Percentiles rank a stretch among this genome's conserved stretches.
phyloP scores from a whole-genome alignment of 2,888 invertebrate species.

The Drosophila mulleri region DNA sequence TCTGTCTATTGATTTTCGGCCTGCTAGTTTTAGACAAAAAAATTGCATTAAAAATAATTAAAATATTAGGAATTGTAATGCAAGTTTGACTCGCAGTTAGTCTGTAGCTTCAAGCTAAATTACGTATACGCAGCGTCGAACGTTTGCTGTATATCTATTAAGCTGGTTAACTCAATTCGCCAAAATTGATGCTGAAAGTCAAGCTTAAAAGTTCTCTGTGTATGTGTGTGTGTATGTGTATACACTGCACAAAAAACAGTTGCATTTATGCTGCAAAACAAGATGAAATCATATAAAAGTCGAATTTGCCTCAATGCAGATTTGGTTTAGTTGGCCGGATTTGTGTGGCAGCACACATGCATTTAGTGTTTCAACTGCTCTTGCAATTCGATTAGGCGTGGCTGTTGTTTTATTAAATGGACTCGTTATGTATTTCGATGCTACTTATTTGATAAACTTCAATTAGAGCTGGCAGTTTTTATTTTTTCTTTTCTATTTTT shows the following conservation, averaged over 20 bases:
- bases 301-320: not conserved
- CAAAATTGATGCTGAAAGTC: not conserved
- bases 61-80: conserved; percentile 1
- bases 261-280: not conserved
- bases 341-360: not conserved
- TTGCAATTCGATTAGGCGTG: not conserved
- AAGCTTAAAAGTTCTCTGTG: not conserved
- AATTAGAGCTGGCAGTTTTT: conserved; percentile 66
- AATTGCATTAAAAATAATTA: conserved; percentile 6
- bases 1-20: conserved; percentile 1
- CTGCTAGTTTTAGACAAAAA: conserved; percentile 15
- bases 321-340: conserved; percentile 4
- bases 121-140: conserved; percentile 20
- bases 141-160: not conserved
- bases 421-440: conserved; percentile 39
- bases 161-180: conserved; percentile 18
- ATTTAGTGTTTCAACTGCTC: not conserved
- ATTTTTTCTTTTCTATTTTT: not conserved
- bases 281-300: conserved; percentile 3
- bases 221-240: not conserved
- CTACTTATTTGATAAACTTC: conserved; percentile 66
- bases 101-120: conserved; percentile 8
- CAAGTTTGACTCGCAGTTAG: not conserved
- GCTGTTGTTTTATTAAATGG: conserved; percentile 18
- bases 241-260: not conserved